Base-by-base conservation (phyloP, 2,113 vertebrate genomes). In the Gambusia affinis region DNA sequence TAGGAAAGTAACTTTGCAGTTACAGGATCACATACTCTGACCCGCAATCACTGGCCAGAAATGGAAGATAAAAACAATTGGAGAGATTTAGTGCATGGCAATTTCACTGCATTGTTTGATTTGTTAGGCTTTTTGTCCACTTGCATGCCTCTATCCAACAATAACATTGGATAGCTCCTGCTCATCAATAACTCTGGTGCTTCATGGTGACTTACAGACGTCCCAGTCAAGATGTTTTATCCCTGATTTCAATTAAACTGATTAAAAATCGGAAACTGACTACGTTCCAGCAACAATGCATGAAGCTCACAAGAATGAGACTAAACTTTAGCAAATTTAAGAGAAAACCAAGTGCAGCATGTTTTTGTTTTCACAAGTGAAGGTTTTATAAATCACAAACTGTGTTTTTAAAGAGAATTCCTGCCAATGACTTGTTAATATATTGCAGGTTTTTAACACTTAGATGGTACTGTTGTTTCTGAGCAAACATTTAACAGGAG, bases 101-200 rank as follows among this genome's bases (percentile, higher is more conserved):
- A 78, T 87, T 80, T 75, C 60, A 79, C 39, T 14, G 67, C 79
- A 85, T 82, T 44, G 51, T 79, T 73, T 85, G 72, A 76, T 67
- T 72, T 83, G 76, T 64, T 12, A 42, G 85, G 64, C 63, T 79
- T 79, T 74, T 75, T 65, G 81, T 79, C 82, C 75, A 75, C 81
- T 73, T 85, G 92, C 92, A 93, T 92, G 91, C 42, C 57, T 80
- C 51, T 22, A 69, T 83, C 79, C 86, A 89, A 90, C 86, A 82
- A 80, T 54, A 44, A 14, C 64, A 17, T 66, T 66, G 64, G 64
- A 66, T 42, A 42, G 64, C 31, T n/a, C 39, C 47, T 39, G 61
- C 78, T 81, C 70, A 75, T 33, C 6, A 19, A 81, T 51, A 62
- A 68, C 77, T 88, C 85, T 83, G 75, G 73, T 76, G 87, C 85